Evolutionary conservation across 2,888 invertebrate species (phyloP).

Genomic region (Drosophila demipolita): DNA sequence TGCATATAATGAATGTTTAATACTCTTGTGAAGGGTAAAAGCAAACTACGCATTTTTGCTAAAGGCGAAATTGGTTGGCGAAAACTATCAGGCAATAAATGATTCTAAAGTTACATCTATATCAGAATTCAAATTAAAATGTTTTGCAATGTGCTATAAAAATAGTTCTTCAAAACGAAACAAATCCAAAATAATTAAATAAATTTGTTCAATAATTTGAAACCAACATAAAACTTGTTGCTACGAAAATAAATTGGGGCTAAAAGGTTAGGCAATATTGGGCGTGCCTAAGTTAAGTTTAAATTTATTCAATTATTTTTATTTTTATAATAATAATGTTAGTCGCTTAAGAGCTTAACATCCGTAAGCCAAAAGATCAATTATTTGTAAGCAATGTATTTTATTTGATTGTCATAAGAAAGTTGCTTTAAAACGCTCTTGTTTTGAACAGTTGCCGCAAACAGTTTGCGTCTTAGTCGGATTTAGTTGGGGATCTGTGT

Average conservation of each 20-base stretch:
- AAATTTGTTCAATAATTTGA: not conserved
- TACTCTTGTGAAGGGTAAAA: not conserved
- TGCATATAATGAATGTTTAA: not conserved
- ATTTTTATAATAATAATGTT: not conserved
- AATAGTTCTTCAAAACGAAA: not conserved
- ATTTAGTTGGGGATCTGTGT: conserved; percentile 55
- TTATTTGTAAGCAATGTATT: not conserved
- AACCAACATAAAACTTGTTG: not conserved
- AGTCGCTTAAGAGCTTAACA: not conserved
- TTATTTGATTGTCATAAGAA: not conserved
- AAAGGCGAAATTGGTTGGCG: not conserved
- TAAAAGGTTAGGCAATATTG: not conserved
- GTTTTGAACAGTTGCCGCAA: conserved; percentile 16
- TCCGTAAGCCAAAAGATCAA: not conserved
- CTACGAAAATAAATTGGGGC: not conserved
- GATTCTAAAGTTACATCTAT: not conserved
- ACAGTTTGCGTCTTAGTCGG: conserved; percentile 28
- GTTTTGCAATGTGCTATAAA: not conserved
- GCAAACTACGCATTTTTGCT: not conserved
- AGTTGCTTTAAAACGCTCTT: not conserved
- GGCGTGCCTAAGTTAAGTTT: not conserved
- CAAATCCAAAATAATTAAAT: not conserved
- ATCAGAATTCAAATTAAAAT: not conserved
- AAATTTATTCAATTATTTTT: not conserved
- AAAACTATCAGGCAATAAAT: not conserved